Evolutionary conservation across 2,113 vertebrate genomes (phyloP), one percentile per base, ranked within the genome.

Genomic region (Tympanuchus pallidicinctus): DNA sequence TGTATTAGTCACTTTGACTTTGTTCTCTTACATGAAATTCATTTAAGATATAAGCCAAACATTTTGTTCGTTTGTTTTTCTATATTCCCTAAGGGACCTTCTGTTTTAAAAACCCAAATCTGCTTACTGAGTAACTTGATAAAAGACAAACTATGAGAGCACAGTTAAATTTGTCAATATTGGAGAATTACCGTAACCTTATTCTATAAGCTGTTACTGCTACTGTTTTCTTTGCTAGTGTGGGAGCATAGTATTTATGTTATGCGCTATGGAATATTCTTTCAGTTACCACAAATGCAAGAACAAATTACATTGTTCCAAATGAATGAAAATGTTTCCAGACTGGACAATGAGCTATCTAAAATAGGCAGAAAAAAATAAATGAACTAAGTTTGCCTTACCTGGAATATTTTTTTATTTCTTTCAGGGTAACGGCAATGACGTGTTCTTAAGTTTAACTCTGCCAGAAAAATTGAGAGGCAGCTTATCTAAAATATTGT

Each of bases 291-390:
- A 77, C 4, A 8, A 88, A 77, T 34, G 13, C 83, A 86, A 84
- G 0, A 4, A 3, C 1, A 50, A 66, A 32, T 19, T 38, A 13
- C 2, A 10, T 25, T 40, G 4, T 48, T 4, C 25, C 36, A 48
- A 0, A 21, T 63, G 30, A 18, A 66, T 38, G 27, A 86, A 88
- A 56, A 59, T 7, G 6, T 66, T 40, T 27, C 14, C 64, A 38
- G 14, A 38, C 36, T 43, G 28, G 12, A 72, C 8, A 76, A 14
- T 32, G 7, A 82, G 27, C 9, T 60, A 47, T 42, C 13, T 16
- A 59, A 86, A 80, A 40, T 24, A 45, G 22, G 70, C 6, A 50
- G 78, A 69, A 63, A 38, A 61, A 38, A 11, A 83, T 15, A 36
- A 5, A 90, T 21, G 59, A 42, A 74, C 54, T 5, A 78, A 24